These are phyloP conservation scores for Sarcophaga subvicina DNA, from an alignment of 2,888 invertebrate species.

Conservation along the genomic window DNA sequence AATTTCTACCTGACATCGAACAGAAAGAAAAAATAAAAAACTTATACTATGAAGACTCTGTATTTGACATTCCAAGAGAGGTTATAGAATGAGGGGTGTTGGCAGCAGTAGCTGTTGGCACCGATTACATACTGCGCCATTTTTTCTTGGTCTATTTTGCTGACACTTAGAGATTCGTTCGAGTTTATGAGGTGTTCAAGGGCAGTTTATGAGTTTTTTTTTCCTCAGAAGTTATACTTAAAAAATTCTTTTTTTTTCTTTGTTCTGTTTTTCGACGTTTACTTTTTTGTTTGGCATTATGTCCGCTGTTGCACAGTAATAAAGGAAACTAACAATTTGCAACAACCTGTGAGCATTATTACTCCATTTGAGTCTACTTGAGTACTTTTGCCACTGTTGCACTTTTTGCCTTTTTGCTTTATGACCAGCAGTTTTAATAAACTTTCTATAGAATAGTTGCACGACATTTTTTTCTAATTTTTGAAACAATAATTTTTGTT, in stretches of 20 bases:
- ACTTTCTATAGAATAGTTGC: conserved; percentile 42
- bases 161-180: neutral
- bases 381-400: conserved; percentile 3
- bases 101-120: conserved; percentile 57
- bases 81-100: neutral
- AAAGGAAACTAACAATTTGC: conserved; percentile 68
- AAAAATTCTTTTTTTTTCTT: conserved; percentile 12
- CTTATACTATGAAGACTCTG: neutral
- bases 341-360: conserved; percentile 46
- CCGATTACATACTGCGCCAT: conserved; percentile 65
- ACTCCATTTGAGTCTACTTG: neutral
- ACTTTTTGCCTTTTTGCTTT: conserved; percentile 8
- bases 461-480: conserved; percentile 6
- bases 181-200: conserved; percentile 68
- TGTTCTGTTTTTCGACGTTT: conserved; percentile 29
- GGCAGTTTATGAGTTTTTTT: conserved; percentile 62
- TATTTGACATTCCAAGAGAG: neutral
- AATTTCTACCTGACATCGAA: too few species aligned
- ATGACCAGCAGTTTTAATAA: conserved; percentile 47
- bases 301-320: conserved; percentile 4
- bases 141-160: conserved; percentile 62
- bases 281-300: too few species aligned
- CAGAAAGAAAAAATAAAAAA: too few species aligned
- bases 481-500: conserved; percentile 47
- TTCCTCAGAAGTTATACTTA: conserved; percentile 57